Evolutionary conservation across 2,797 vertebrate genomes (phyloP), one percentile per base, ranked within the genome.

Genomic region (Percopsis omiscomaycus): DNA sequence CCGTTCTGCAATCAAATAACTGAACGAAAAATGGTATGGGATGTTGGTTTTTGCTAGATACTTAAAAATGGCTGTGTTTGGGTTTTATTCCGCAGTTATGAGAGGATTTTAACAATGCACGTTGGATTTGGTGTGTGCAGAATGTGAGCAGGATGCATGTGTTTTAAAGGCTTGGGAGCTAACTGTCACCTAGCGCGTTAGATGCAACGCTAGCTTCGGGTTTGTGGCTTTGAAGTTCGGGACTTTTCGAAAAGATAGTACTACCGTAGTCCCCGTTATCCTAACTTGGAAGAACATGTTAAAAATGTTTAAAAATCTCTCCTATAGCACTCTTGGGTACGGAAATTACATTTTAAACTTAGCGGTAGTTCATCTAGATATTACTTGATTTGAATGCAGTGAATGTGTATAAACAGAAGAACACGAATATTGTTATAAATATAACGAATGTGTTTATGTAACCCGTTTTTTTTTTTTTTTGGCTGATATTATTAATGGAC

Each of bases 1-100:
- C 82, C 77, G 45, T 84, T 86, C 78, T 78, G 53, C 83, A 81
- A 79, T 88, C 82, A 84, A 88, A 82, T 73, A 84, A 82, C 67
- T 61, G 74, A 64, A 66, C 76, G 74, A 75, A 81, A 86, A 89
- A 94, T 94, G 93, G 93, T 94, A 90, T 0, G 89, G 68, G 52
- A 22, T 22, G 3, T 14, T 15, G 16, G 32, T 9, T 28, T 0
- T 2, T n/a, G 49, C 10, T 12, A 4, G 11, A 44, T 22, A 57
- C 16, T 13, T 37, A n/a, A 0, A 0, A 3, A 0, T 0, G 6
- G 1, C 5, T 3, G 0, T 37, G 5, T 48, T 3, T 27, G 1
- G 2, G 28, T 13, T 30, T 44, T 28, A 0, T 49, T 0, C 13
- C 9, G 45, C 12, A 14, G 6, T 32, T 48, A 45, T 44, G 22